A percentile compares a stretch with the other conserved stretches of the same genome.
Conservation (phyloP, 2,888 invertebrate species). For the Drosophila birchii region DNA sequence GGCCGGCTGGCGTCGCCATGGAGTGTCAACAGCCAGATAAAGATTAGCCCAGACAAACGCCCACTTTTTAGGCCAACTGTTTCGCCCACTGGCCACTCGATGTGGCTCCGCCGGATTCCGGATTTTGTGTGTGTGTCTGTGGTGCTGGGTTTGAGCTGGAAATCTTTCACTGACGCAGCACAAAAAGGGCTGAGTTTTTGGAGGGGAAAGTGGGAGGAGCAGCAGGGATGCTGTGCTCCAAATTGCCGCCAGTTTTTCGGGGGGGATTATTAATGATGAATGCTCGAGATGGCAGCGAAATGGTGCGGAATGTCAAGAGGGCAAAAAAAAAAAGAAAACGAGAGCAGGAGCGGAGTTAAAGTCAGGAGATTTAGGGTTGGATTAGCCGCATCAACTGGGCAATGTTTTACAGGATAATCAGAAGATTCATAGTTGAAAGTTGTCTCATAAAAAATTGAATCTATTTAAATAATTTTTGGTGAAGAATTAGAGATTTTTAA, state of each 20-base stretch:
- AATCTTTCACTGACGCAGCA: conserved; percentile 79
- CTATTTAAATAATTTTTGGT: neutral
- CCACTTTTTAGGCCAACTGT: conserved; percentile 72
- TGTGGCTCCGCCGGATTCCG: neutral
- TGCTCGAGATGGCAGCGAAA: conserved; percentile 79
- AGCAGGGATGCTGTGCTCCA: conserved; percentile 30
- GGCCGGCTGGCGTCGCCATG: conserved; percentile 65
- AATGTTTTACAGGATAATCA: conserved; percentile 21
- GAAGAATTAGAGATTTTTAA: neutral
- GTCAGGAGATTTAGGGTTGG: conserved; percentile 6
- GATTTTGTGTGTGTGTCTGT: conserved; percentile 28
- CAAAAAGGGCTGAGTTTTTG: conserved; percentile 52
- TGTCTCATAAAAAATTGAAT: neutral
- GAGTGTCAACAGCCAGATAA: conserved; percentile 82
- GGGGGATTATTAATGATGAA: conserved; percentile 76
- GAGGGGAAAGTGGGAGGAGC: neutral
- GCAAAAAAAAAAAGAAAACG: conserved; percentile 6
- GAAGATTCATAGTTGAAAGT: conserved; percentile 15
- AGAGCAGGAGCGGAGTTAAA: conserved; percentile 25
- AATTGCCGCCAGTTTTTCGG: conserved; percentile 38
- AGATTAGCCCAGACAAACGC: conserved; percentile 80
- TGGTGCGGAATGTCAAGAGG: conserved; percentile 69
- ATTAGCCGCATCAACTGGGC: conserved; percentile 1
- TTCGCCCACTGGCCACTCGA: conserved; percentile 70
- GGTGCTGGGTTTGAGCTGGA: conserved; percentile 28